These are phyloP conservation scores for Papilio glaucus DNA, from an alignment of 1,140 invertebrate genomes.

Conservation along the genomic window DNA sequence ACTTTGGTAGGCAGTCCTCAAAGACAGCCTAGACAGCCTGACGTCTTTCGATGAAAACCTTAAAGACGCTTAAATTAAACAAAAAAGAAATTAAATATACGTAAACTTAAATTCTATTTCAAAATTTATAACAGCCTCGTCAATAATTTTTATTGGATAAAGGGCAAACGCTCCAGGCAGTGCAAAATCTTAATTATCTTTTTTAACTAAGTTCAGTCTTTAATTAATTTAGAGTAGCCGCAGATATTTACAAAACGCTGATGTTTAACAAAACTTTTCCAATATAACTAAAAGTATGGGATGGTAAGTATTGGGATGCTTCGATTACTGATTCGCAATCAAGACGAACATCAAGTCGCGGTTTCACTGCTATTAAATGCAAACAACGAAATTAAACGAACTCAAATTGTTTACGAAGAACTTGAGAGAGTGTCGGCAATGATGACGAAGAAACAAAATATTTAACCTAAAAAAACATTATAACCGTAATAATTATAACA, in stretches of 20 bases:
- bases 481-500: too few species aligned
- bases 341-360: constrained; percentile 50
- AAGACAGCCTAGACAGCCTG: too few species aligned
- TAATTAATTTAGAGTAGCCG: constrained; percentile 31
- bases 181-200: too few species aligned
- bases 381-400: constrained; percentile 52
- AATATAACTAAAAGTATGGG: constrained; percentile 58
- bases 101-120: not conserved
- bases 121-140: not conserved
- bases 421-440: not conserved
- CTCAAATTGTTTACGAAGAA: constrained; percentile 48
- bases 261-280: constrained; percentile 60
- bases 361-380: constrained; percentile 54
- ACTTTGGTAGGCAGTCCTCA: too few species aligned
- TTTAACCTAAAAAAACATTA: too few species aligned
- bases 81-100: not conserved
- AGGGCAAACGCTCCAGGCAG: not conserved
- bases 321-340: constrained; percentile 75
- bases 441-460: not conserved
- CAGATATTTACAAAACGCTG: constrained; percentile 56
- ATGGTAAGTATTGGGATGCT: constrained; percentile 62
- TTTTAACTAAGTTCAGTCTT: constrained; percentile 13
- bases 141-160: not conserved
- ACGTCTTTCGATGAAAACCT: too few species aligned
- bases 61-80: not conserved